These are phyloP conservation scores for Patiria miniata DNA, from an alignment of 35 echinoderm and acorn worm species.

Conservation along the genomic window DNA sequence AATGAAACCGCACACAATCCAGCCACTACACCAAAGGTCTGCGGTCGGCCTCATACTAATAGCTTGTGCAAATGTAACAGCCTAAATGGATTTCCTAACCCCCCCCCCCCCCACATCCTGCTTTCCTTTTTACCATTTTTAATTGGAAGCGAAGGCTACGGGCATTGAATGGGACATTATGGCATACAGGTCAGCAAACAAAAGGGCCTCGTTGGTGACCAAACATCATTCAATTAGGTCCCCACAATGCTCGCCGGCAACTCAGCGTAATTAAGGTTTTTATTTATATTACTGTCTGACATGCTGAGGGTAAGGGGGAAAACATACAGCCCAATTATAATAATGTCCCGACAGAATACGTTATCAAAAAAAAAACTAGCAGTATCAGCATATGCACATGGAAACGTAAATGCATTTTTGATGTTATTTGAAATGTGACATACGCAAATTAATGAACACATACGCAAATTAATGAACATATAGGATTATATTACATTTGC, in stretches of 20 bases:
- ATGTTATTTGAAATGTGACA: too few species aligned
- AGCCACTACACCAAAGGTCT: not conserved
- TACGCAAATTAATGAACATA: too few species aligned
- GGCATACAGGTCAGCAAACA: not conserved
- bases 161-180: not conserved
- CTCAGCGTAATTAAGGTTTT: constrained; percentile 12
- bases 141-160: not conserved
- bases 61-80: not conserved
- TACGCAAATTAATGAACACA: too few species aligned
- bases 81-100: constrained; percentile 25
- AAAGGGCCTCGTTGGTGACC: not conserved
- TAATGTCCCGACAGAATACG: too few species aligned
- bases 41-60: not conserved
- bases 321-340: not conserved
- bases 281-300: not conserved
- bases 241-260: not conserved
- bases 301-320: not conserved
- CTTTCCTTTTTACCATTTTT: not conserved
- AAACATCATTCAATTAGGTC: constrained; percentile 26
- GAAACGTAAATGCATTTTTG: too few species aligned
- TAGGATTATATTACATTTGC: too few species aligned
- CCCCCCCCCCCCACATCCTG: not conserved
- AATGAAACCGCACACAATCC: not conserved
- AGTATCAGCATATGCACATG: too few species aligned
- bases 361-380: too few species aligned